Base-by-base conservation (phyloP, 2,888 invertebrate genomes). In the Tipula unca region DNA sequence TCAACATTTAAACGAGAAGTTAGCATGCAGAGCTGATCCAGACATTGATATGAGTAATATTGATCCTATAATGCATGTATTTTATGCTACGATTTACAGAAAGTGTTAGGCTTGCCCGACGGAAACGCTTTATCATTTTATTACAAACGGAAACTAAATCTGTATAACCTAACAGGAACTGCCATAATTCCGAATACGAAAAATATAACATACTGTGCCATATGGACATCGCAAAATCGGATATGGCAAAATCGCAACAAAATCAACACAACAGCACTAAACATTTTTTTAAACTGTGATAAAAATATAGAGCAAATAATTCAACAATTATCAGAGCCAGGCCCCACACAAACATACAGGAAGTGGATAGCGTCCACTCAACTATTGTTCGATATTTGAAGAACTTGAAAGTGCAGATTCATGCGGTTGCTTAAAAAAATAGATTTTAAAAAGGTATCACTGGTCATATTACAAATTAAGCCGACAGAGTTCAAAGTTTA, bases 91-190 rank as follows among this genome's bases (percentile, higher is more conserved):
- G 85, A 85, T 17, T 29, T 69, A 0, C 54, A 32, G 48, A 85
- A 14, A 17, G 85, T 85, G 25, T n/a, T 85, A 13, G 17, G 35
- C 4, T 25, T 85, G 2, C 69, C 85, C 8, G 69, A 36, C 35
- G 69, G 85, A 3, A 10, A 69, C 17, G 69, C 85, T n/a, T 85
- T 32, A n/a, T 3, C 5, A 3, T 85, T 85, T 69, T 69, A 35
- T 17, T 85, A 85, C n/a, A 85, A 69, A 14, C n/a, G 85, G 1
- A 85, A 85, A 35, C 20, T 85, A 8, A 69, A 69, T 14, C n/a
- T 29, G 1, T 85, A 29, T 35, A 85, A 69, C 29, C 17, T 85
- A 17, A 85, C 85, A 1, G 32, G 32, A 3, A 32, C 32, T 3
- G 85, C 29, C 1, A 42, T 86, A 35, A 13, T 36, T 36, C 13